Conservation (phyloP, 1,140 invertebrate species). For the Dendrolimus punctatus region DNA sequence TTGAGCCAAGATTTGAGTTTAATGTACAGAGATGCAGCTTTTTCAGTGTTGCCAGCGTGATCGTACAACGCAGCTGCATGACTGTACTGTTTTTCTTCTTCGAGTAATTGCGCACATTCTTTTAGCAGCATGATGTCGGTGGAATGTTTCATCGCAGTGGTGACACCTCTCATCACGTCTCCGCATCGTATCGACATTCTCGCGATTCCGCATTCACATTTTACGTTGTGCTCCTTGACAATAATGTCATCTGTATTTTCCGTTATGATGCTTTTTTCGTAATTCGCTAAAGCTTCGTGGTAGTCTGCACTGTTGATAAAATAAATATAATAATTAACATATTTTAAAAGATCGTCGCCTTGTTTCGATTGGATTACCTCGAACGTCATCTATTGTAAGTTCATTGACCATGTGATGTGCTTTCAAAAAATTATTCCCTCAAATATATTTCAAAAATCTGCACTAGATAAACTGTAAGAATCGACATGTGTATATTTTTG, state of each 20-base stretch:
- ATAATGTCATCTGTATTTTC: slow-evolving; percentile 60
- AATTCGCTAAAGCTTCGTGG: slow-evolving; percentile 84
- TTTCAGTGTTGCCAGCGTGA: slow-evolving; percentile 90
- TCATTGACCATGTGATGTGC: no score
- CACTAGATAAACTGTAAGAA: no score
- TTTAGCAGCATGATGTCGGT: slow-evolving; percentile 80
- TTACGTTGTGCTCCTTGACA: slow-evolving; percentile 76
- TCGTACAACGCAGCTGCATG: slow-evolving; percentile 91
- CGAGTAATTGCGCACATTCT: slow-evolving; percentile 95
- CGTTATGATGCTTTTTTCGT: slow-evolving; percentile 80
- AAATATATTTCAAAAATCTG: no score
- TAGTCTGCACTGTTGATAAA: slow-evolving; percentile 79
- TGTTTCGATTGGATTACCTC: no score
- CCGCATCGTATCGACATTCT: slow-evolving; percentile 92
- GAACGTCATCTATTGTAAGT: no score
- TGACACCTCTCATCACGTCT: slow-evolving; percentile 90
- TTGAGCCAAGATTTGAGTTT: slow-evolving; percentile 97
- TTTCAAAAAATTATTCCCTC: no score
- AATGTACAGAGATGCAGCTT: slow-evolving; percentile 94
- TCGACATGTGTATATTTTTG: no score
- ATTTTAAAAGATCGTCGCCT: background rate
- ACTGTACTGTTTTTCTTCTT: slow-evolving; percentile 87
- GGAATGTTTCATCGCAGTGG: slow-evolving; percentile 78
- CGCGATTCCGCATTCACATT: slow-evolving; percentile 91
- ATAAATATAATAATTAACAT: background rate